A percentile compares a stretch with the other conserved stretches of the same genome.
Evolutionary conservation across 1,140 invertebrate genomes (phyloP).

Genomic region (Temnothorax curvispinosus): DNA sequence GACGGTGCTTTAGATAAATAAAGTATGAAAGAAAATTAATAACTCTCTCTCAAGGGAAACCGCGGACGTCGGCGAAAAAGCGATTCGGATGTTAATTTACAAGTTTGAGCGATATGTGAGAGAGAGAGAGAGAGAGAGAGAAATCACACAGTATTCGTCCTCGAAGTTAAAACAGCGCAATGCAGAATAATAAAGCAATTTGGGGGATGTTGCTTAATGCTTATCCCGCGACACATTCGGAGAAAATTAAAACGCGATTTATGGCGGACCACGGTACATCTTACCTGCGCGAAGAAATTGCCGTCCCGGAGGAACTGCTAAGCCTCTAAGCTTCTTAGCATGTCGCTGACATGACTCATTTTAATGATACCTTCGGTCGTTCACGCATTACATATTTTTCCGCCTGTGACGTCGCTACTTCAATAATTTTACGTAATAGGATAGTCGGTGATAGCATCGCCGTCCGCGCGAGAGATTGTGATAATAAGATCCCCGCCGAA

Average conservation of each 20-base stretch:
- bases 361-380: slow-evolving; percentile 64
- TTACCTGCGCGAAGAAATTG: slow-evolving; percentile 75
- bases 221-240: slow-evolving; percentile 64
- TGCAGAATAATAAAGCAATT: slow-evolving; percentile 52
- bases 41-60: background rate
- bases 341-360: slow-evolving; percentile 65
- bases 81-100: slow-evolving; percentile 37
- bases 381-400: slow-evolving; percentile 44
- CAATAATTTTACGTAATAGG: slow-evolving; percentile 60
- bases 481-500: slow-evolving; percentile 11
- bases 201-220: slow-evolving; percentile 76
- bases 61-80: background rate
- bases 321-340: slow-evolving; percentile 80
- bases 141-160: slow-evolving; percentile 4
- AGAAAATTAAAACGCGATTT: slow-evolving; percentile 73
- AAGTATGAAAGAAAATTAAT: background rate
- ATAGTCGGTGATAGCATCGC: slow-evolving; percentile 21
- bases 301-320: slow-evolving; percentile 74
- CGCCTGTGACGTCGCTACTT: background rate
- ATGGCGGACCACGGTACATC: slow-evolving; percentile 74
- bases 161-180: background rate
- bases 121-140: background rate
- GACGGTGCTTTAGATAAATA: background rate
- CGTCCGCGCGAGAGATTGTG: background rate
- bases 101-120: background rate